A percentile compares a stretch with the other conserved stretches of the same genome.
These are phyloP conservation scores for Ursus arctos DNA, from an alignment of 2,113 vertebrate genomes.

Conservation along the genomic window DNA sequence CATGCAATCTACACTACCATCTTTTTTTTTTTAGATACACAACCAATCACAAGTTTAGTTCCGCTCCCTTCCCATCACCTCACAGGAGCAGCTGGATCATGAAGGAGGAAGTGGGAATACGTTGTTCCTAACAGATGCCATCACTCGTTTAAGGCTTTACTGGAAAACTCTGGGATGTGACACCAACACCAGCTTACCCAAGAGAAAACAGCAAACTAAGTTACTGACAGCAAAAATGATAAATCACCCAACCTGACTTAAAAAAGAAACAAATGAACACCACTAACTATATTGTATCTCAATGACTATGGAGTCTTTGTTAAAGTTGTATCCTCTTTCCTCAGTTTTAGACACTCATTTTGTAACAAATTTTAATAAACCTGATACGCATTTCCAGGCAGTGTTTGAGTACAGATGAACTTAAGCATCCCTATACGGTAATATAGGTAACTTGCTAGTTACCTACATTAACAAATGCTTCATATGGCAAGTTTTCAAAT, in stretches of 20 bases:
- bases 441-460: neutral
- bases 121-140: neutral
- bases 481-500: neutral
- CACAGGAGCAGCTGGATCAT: neutral
- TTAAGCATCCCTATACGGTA: neutral
- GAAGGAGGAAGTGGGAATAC: neutral
- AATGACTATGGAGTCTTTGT: neutral
- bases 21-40: neutral
- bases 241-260: neutral
- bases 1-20: neutral
- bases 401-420: neutral
- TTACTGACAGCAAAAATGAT: conserved; percentile 27
- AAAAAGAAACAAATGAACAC: conserved; percentile 28
- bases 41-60: neutral
- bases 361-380: conserved; percentile 31
- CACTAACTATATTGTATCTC: neutral
- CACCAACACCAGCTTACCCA: neutral
- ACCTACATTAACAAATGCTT: neutral
- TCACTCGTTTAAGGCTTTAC: neutral
- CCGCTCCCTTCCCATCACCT: neutral
- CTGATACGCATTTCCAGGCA: neutral
- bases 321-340: neutral
- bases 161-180: conserved; percentile 47
- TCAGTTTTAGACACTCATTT: conserved; percentile 25
- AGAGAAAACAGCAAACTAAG: conserved; percentile 37